phyloP scores from a whole-genome alignment of 2,888 invertebrate genomes.

The Taphrorychus bicolor region DNA sequence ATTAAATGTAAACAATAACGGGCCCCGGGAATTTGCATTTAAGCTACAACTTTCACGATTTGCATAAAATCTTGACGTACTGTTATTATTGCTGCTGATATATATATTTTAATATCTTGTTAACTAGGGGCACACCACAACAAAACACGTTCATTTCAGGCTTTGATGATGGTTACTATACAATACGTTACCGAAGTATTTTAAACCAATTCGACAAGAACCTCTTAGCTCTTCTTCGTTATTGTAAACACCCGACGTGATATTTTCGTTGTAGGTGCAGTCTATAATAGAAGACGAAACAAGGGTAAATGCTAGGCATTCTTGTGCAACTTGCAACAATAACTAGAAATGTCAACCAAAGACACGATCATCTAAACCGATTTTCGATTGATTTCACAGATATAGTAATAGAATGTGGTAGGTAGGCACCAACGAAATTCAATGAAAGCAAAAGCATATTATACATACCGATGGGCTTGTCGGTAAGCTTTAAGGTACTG shows the following conservation, averaged over 20 bases:
- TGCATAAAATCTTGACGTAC: constrained; percentile 26
- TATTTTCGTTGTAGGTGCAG: constrained; percentile 25
- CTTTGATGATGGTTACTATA: too few species aligned
- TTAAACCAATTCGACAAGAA: too few species aligned
- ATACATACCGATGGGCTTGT: background rate
- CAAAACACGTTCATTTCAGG: too few species aligned
- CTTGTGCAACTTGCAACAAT: constrained; percentile 25
- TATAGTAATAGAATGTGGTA: background rate
- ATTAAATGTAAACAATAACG: constrained; percentile 26
- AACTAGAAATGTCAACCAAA: constrained; percentile 24
- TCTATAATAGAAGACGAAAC: constrained; percentile 6
- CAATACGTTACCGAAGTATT: too few species aligned
- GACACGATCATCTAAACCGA: constrained; percentile 7
- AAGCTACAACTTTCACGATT: constrained; percentile 21
- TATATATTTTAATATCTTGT: too few species aligned
- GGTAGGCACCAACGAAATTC: background rate
- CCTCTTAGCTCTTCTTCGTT: background rate
- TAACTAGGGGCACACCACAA: too few species aligned
- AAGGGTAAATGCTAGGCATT: constrained; percentile 28
- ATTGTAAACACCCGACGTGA: constrained; percentile 13
- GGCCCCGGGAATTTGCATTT: constrained; percentile 16
- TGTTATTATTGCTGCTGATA: too few species aligned
- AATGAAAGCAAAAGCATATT: background rate
- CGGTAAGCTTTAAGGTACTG: background rate
- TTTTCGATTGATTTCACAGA: background rate